These are phyloP conservation scores for Cantharis rustica DNA, from an alignment of 2,888 invertebrate species.

Conservation along the genomic window DNA sequence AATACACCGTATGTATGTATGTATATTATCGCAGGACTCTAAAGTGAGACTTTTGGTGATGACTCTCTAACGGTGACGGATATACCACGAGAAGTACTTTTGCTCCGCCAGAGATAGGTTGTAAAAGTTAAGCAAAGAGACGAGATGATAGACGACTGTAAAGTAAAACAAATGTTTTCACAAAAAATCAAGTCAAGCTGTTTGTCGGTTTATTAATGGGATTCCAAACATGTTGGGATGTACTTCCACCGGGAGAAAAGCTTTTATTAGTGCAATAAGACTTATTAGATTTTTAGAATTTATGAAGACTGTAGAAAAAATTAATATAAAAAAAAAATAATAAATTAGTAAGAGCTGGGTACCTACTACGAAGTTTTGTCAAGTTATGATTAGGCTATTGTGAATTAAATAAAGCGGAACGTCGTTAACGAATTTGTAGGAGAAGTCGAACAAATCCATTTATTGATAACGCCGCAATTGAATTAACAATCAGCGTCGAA, in stretches of 20 bases:
- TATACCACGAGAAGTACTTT: too few relatives aligned
- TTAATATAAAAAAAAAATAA: background rate
- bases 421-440: conserved; percentile 28
- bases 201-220: too few relatives aligned
- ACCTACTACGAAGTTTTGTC: background rate
- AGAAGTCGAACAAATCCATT: conserved; percentile 48
- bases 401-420: conserved; percentile 19
- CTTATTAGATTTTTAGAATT: background rate
- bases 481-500: conserved; percentile 54
- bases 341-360: background rate
- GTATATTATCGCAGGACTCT: too few relatives aligned
- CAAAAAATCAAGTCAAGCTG: too few relatives aligned
- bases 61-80: too few relatives aligned
- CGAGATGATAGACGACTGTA: too few relatives aligned
- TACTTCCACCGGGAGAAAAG: background rate
- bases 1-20: too few relatives aligned
- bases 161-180: too few relatives aligned
- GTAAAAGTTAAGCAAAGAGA: too few relatives aligned
- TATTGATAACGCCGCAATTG: conserved; percentile 51
- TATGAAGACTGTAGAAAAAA: background rate
- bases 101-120: too few relatives aligned
- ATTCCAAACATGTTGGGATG: background rate
- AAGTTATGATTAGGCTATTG: background rate
- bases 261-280: background rate
- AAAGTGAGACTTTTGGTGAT: too few relatives aligned